Evolutionary conservation across 2,797 vertebrate genomes (phyloP), one percentile per base, ranked within the genome.

Genomic region (Notoglanidium macrostoma): DNA sequence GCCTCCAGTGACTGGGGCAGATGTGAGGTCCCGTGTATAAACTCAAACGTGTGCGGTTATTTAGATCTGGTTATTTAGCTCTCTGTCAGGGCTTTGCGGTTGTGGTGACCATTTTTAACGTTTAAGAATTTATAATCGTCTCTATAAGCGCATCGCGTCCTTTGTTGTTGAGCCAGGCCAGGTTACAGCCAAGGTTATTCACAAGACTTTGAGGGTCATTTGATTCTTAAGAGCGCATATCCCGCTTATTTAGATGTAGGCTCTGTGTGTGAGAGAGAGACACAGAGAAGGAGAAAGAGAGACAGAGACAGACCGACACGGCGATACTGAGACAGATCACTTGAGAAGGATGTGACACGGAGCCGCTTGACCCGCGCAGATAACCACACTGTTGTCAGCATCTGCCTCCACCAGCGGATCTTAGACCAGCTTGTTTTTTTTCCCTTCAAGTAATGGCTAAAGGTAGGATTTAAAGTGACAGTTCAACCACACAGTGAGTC

Each of bases 301-400:
- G 78, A 83, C 51, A 83, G 76, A 87, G 72, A 85, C 85, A 85
- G 44, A 80, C 82, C 84, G 70, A 90, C 40, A 73, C 26, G 57
- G 82, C 21, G 80, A 67, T 54, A 86, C 84, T 73, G 65, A 89
- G 72, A 89, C 87, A 74, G 51, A 87, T 83, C 80, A 85, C 80
- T 89, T 73, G 85, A 86, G 88, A 87, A 54, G 65, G 80, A 74
- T 23, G 61, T 87, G 82, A 92, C 90, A 90, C 55, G 51, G 79
- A 90, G 86, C 86, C 90, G 88, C 90, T 91, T 92, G 90, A 91
- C 91, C 90, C 85, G 67, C 1, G 35, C 82, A 87, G 89, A 87
- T 87, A 89, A 87, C 86, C 89, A 70, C 55, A 12, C 23, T 49
- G 67, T 85, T 84, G 86, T 84, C 87, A 55, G 85, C 74, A 65